Conservation (phyloP, 2,113 vertebrate genomes). For the Ramphastos sulfuratus region DNA sequence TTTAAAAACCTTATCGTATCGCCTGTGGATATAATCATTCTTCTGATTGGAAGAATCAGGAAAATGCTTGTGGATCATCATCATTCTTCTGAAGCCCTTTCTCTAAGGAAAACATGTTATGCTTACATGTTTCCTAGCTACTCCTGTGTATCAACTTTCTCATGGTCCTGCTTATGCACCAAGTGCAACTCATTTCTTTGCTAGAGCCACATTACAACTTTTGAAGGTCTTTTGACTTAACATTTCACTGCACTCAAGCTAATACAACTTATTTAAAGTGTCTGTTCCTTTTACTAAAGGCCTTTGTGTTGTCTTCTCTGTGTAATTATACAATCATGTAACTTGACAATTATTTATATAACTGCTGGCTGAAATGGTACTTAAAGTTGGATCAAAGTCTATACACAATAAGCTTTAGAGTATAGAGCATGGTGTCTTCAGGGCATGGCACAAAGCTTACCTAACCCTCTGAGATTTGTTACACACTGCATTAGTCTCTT, state of each 20-base stretch:
- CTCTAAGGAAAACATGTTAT: background rate
- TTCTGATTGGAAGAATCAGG: no score
- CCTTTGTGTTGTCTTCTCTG: background rate
- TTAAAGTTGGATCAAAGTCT: background rate
- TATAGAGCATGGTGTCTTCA: background rate
- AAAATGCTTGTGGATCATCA: background rate
- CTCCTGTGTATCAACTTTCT: background rate
- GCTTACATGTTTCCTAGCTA: background rate
- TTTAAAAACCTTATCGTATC: background rate
- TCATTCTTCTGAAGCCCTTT: background rate
- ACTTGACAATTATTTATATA: background rate
- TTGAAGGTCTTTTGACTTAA: background rate
- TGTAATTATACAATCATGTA: background rate
- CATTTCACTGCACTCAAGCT: background rate
- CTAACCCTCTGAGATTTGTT: background rate
- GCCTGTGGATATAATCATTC: background rate
- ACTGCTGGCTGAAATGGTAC: background rate
- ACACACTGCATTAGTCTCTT: background rate
- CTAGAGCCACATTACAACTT: background rate
- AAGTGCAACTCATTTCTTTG: background rate
- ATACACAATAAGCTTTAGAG: background rate
- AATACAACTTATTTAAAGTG: background rate
- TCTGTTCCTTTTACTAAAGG: background rate
- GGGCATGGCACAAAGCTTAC: background rate
- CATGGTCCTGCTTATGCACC: accelerated